Evolutionary conservation across 2,888 invertebrate species (phyloP).

Genomic region (Hirtodrosophila cameraria): DNA sequence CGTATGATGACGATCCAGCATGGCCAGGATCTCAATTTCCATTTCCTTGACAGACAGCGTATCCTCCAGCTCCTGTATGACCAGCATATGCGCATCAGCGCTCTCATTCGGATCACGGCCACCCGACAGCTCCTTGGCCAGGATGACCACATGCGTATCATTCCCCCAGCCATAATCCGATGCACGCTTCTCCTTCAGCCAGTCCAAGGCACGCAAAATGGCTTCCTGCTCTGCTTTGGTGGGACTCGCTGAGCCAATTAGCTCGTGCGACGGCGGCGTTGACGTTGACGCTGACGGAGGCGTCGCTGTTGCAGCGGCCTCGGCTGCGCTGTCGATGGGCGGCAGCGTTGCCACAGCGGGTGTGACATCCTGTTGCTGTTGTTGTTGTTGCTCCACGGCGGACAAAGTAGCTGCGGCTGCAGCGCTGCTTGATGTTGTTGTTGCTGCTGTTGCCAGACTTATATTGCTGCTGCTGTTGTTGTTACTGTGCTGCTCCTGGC

Average conservation of each 20-base stretch:
- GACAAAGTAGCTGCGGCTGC: conserved; percentile 35
- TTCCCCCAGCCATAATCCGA: conserved; percentile 93
- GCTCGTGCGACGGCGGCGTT: conserved; percentile 70
- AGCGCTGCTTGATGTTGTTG: conserved; percentile 25
- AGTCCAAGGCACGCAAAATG: conserved; percentile 87
- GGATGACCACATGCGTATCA: conserved; percentile 92
- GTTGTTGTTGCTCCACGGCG: conserved; percentile 26
- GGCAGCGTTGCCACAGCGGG: conserved; percentile 29
- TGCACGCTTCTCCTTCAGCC: conserved; percentile 90
- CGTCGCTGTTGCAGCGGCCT: background rate
- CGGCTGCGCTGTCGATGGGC: conserved; percentile 20
- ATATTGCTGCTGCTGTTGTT: conserved; percentile 12
- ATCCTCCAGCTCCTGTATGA: conserved; percentile 84
- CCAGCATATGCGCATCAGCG: conserved; percentile 82
- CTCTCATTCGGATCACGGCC: conserved; percentile 83
- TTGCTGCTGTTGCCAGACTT: conserved; percentile 11
- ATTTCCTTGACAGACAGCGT: conserved; percentile 92
- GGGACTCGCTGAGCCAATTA: conserved; percentile 83
- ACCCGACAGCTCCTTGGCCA: conserved; percentile 88
- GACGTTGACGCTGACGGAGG: conserved; percentile 8
- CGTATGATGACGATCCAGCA: conserved; percentile 93
- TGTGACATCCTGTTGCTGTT: conserved; percentile 28
- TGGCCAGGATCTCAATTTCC: conserved; percentile 93
- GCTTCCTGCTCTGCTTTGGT: conserved; percentile 83
- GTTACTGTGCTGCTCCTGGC: conserved; percentile 44